Evolutionary conservation across 37 sponge, comb jelly and placozoan species (phyloP), one percentile per base, ranked within the genome.

Genomic region (Beroe ovata): DNA sequence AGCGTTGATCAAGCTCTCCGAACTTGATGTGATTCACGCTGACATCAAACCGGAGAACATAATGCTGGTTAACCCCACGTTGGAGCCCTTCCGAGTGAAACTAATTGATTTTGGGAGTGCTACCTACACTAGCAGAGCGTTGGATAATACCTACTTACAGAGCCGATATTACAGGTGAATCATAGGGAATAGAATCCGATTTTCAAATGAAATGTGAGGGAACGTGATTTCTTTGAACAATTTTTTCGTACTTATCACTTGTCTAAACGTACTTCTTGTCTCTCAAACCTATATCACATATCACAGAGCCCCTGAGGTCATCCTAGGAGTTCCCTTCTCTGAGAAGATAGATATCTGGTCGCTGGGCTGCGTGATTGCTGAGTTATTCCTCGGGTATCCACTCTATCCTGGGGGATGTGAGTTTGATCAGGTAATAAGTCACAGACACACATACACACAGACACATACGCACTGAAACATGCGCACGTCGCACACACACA

Each of bases 41-140:
- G 97, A 96, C 88, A 88, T 96, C 0, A 96, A 96, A 84, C 97
- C 97, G 19, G 97, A 96, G 88, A 96, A 96, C 91, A 95, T 96
- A 60, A 96, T 96, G 97, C 84, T 96, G 32, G 97, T 96, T 26
- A 94, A 96, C 35, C 93, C 91, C 0, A 91, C 90, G 29, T 90
- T 92, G 32, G 89, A 92, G 60, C 94, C 94, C 0, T 94, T 93
- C 90, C 60, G 94, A 38, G 93, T 95, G 6, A 95, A 95, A 60
- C 91, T 95, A 40, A 94, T 95, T 20, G 96, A 95, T 88, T 95
- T 96, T 93, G 97, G 97, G 0, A 93, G 94, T 22, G 93, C 97
- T 36, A 93, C 92, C 0, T 71, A 72, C 33, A 36, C 90, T 8
- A 81, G 91, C 34, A 59, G 72, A 30, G 90, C 91, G 59, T 72